Evolutionary conservation across 2,888 invertebrate genomes (phyloP), one percentile per base, ranked within the genome.

Genomic region (Phengaris alcon): DNA sequence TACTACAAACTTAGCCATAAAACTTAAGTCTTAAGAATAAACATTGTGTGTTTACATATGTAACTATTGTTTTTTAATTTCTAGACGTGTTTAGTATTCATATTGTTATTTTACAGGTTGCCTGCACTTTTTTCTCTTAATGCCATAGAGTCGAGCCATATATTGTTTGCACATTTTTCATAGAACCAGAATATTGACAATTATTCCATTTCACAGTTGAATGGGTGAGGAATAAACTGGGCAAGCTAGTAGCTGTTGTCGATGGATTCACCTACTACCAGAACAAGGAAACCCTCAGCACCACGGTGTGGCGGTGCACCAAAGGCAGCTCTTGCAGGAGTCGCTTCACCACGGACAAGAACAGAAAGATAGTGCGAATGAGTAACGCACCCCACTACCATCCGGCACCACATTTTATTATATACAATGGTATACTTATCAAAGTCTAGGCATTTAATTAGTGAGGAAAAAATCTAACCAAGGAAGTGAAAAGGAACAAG

Each of bases 321-420:
- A 75, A 70, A 51, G 79, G 81, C 7, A 78, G 77, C 15, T 54
- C 75, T 6, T 83, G 82, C 77, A 79, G 70, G 73, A 80, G 81
- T 0, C 79, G 81, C 10, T 79, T 83, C 55, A 73, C 77, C 48
- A 75, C 78, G 8, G 59, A 77, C 9, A 75, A 52, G 48, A 84
- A 86, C 0, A 88, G 87, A 52, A 86, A 85, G 75, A 88, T 91
- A n/a, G 86, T 88, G 59, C 88, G 88, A 5, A 86, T 90, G 6
- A 89, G 88, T 77, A 86, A 91, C 74, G 86, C 90, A 68, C 52
- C 52, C 6, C 94, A 94, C 77, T 88, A 86, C 69, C 94, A 94
- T 77, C 87, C 88, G 3, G 82, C 81, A 0, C 84, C 85, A 0
- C 76, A 76, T 0, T 85, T 78, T 73, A 44, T 80, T 6, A 82